These are phyloP conservation scores for Chlorops oryzae DNA, from an alignment of 1,140 invertebrate genomes.

Conservation along the genomic window DNA sequence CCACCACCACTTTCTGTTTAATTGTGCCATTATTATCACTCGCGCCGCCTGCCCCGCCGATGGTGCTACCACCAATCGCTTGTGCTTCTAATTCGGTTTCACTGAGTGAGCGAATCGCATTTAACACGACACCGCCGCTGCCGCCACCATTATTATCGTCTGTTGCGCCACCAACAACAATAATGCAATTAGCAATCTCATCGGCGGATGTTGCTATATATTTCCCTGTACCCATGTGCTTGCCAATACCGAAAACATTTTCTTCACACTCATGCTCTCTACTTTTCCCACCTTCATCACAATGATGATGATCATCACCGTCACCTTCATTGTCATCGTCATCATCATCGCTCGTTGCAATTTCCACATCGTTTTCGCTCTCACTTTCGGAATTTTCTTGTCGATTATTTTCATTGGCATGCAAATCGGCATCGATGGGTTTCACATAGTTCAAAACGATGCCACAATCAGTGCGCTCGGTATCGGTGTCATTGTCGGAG, in stretches of 20 bases:
- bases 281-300: no score
- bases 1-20: slow-evolving; percentile 17
- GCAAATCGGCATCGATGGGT: slow-evolving; percentile 28
- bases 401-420: neutral
- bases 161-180: slow-evolving; percentile 40
- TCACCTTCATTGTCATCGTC: slow-evolving; percentile 38
- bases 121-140: slow-evolving; percentile 32
- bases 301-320: slow-evolving; percentile 33
- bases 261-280: no score
- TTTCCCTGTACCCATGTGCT: neutral
- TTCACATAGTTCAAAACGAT: slow-evolving; percentile 48
- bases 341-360: slow-evolving; percentile 8
- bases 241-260: no score
- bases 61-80: neutral
- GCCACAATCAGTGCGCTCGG: slow-evolving; percentile 49
- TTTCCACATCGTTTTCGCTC: neutral
- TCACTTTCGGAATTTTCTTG: neutral
- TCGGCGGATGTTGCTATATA: slow-evolving; percentile 23
- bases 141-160: slow-evolving; percentile 29
- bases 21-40: slow-evolving; percentile 11
- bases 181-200: slow-evolving; percentile 45
- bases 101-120: slow-evolving; percentile 9
- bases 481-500: slow-evolving; percentile 53
- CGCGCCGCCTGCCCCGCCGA: slow-evolving; percentile 16
- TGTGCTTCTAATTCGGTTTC: slow-evolving; percentile 29